Percentiles rank a stretch among this genome's conserved stretches.
phyloP scores from a whole-genome alignment of 2,888 invertebrate species.

The Drosophila rubida region DNA sequence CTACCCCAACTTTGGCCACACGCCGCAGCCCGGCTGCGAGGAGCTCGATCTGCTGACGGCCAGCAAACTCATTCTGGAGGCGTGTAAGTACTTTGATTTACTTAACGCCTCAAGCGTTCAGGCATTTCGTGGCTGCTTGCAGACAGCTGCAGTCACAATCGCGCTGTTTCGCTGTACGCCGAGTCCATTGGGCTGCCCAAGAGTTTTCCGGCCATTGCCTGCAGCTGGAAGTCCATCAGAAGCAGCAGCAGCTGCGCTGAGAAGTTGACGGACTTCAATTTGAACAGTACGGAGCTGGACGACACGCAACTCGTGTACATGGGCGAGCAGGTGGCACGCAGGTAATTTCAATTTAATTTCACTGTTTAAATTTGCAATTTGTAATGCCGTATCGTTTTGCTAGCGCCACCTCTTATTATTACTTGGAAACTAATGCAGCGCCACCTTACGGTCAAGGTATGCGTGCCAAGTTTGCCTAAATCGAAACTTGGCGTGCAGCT shows the following conservation, averaged over 20 bases:
- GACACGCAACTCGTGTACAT: constrained; percentile 69
- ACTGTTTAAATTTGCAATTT: background rate
- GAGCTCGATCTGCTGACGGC: constrained; percentile 78
- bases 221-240: constrained; percentile 66
- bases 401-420: constrained; percentile 80
- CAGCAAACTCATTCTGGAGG: constrained; percentile 75
- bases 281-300: constrained; percentile 10
- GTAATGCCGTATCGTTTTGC: background rate
- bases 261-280: background rate
- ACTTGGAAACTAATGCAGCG: constrained; percentile 79
- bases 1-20: constrained; percentile 82
- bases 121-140: background rate
- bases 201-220: constrained; percentile 81
- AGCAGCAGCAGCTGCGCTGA: constrained; percentile 42
- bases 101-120: too few species aligned
- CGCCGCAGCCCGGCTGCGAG: constrained; percentile 83
- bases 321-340: constrained; percentile 81
- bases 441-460: constrained; percentile 82
- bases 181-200: constrained; percentile 81
- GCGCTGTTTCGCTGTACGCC: constrained; percentile 82
- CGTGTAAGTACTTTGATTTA: constrained; percentile 65
- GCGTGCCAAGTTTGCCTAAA: constrained; percentile 32
- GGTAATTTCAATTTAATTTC: constrained; percentile 58
- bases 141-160: constrained; percentile 84
- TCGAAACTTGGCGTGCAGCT: background rate